Evolutionary conservation across 2,888 invertebrate species (phyloP).

Genomic region (Lasius fuliginosus): DNA sequence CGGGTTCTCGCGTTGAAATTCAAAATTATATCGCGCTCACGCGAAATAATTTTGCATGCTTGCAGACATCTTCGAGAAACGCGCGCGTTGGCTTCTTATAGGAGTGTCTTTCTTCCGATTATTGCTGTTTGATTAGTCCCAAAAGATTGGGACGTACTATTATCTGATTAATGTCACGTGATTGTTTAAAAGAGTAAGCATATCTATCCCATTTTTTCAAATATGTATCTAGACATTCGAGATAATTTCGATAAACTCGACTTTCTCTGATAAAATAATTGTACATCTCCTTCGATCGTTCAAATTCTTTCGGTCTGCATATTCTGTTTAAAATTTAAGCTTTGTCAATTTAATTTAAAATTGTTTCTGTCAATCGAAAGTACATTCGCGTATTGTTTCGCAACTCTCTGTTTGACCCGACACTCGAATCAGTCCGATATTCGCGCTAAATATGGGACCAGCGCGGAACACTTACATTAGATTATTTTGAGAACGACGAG

Average conservation of each 20-base stretch:
- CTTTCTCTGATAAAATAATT: background rate
- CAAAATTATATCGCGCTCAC: background rate
- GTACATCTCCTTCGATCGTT: background rate
- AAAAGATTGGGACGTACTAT: background rate
- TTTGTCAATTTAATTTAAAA: background rate
- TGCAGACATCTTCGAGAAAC: background rate
- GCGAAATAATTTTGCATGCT: background rate
- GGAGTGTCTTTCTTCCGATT: background rate
- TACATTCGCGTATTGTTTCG: conserved; percentile 13
- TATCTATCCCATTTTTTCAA: background rate
- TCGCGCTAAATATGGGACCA: conserved; percentile 79
- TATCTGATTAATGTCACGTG: background rate
- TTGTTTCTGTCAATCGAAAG: background rate
- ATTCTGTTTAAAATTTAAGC: background rate
- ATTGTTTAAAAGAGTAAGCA: background rate
- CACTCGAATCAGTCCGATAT: conserved; percentile 67
- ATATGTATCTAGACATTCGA: background rate
- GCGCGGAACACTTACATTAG: conserved; percentile 66
- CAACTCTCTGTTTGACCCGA: conserved; percentile 45
- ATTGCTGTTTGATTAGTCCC: background rate
- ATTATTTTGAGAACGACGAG: conserved; percentile 75
- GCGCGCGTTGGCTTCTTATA: background rate
- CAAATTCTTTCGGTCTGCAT: background rate
- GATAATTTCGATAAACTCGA: background rate
- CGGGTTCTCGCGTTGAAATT: background rate